Evolutionary conservation across 2,797 vertebrate species (phyloP), one percentile per base, ranked within the genome.

Genomic region (Percopsis omiscomaycus): DNA sequence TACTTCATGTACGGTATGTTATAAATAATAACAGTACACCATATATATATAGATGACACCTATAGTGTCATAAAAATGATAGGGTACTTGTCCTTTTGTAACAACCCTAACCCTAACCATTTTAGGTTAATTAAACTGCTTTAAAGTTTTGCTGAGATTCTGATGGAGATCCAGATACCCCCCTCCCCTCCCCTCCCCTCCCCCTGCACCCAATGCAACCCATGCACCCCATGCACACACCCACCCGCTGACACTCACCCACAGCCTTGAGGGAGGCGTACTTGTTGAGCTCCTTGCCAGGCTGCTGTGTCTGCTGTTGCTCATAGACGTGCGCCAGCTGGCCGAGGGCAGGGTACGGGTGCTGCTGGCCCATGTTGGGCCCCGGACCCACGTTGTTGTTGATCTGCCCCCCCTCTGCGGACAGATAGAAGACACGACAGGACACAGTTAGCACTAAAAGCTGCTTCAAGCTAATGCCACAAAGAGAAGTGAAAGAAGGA

Each of bases 211-310:
- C 13, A 13, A 48, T 10, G 11, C 13, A 48, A 16, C 2, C 4
- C 9, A 0, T 22, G 5, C 15, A 52, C 50, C 1, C 13, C 47
- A 48, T 10, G 11, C 13, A 48, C 47, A 48, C 13, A 48, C 47
- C n/a, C 47, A 48, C 47, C n/a, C 47, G 64, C 66, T 59, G 64
- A 59, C 58, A 85, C 96, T 98, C 92, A 99, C 97, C 97, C 0
- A 98, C 97, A 28, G 96, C 96, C 90, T 99, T 99, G 11, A 99
- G 90, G 55, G 97, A 96, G 70, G 97, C 95, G 0, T 98, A 99
- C 85, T 98, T 98, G 92, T 97, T 99, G 67, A 98, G 86, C 52
- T 98, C 97, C 83, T 96, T 98, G 81, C 93, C 93, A 37, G 80
- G 82, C 53, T 80, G 86, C 32, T 77, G 80, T 3, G 74, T 78